Base-by-base conservation (phyloP, 2,797 vertebrate genomes). In the Leptoclinus maculatus region DNA sequence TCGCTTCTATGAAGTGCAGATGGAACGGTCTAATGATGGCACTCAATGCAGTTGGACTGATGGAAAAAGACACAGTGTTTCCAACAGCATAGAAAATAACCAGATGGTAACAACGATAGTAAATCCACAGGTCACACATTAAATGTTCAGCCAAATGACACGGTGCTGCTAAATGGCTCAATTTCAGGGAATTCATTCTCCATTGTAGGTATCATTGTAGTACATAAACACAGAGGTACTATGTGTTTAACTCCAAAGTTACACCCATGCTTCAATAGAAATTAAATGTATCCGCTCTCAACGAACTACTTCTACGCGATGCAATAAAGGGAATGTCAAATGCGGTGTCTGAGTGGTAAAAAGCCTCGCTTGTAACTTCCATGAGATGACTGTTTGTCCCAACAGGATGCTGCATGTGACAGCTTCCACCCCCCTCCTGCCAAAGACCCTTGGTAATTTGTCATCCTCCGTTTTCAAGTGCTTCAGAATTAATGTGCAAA, bases 381-480 rank as follows among this genome's bases (percentile, higher is more conserved):
- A 17, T 32, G 49, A 53, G 45, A 73, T 57, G 68, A 70, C 54
- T 77, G 60, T 74, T 80, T 78, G 74, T 82, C 80, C 69, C 81
- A 60, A 49, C 43, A 77, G 66, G 71, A 83, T 36, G 74, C 67
- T 39, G 41, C n/a, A 19, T 64, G 51, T 66, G 81, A 83, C 78
- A 81, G 79, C 74, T 82, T 71, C 34, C 41, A 78, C 74, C 62
- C 83, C 83, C 56, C 74, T 60, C 27, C 84, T 87, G 85, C 80
- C 83, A 89, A 79, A 85, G 73, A 81, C 34, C 47, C 71, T 80
- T 74, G 71, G 76, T 87, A 66, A 78, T 82, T 84, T 81, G 68
- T 74, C 77, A 71, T 73, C 58, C 67, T 78, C 71, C n/a, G 1
- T 41, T 63, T 56, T 86, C 68, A 85, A 82, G 63, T 66, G 65